Evolutionary conservation across 2,113 vertebrate species (phyloP), one percentile per base, ranked within the genome.

Genomic region (Colistium nudipinnis): DNA sequence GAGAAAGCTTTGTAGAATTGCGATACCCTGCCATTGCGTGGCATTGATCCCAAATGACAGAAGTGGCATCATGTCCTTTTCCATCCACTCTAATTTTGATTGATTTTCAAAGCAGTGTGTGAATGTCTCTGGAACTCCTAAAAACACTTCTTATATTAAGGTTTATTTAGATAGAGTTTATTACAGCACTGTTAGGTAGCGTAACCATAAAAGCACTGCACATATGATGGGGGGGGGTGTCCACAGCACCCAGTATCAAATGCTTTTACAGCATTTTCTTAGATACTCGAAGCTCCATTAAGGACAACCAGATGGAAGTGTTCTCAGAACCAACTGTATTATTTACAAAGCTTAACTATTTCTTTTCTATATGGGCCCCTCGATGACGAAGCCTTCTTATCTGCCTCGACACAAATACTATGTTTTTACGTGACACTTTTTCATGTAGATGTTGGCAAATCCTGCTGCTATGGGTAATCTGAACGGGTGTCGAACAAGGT

Each of bases 391-490:
- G 17, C 30, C 48, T 74, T 59, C 25, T 45, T 59, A 60, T 69
- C 48, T 81, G 67, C 73, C 51, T 71, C 45, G 68, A 41, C 81
- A 28, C 45, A 57, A 61, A 45, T 3, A 13, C 1, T 22, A 12
- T 11, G 12, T 57, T 33, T 4, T n/a, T 59, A 31, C 31, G 39
- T n/a, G 33, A 60, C 55, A 49, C 41, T 67, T 76, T 47, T 41
- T 77, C 62, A 51, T 65, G 59, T 53, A 45, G 55, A 13, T 35
- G 25, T 55, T 66, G 48, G 77, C 55, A 59, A 69, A 83, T 69
- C 62, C 53, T 70, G 85, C 83, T 89, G 87, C 80, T 89, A 75
- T 47, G 69, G 35, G 45, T 74, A 43, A 83, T 74, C 62, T 67
- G 57, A 71, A 30, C 20, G 36, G 30, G 45, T 75, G 57, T 66